Evolutionary conservation across 2,888 invertebrate genomes (phyloP), one percentile per base, ranked within the genome.

Genomic region (Fissipunctia ypsillon): DNA sequence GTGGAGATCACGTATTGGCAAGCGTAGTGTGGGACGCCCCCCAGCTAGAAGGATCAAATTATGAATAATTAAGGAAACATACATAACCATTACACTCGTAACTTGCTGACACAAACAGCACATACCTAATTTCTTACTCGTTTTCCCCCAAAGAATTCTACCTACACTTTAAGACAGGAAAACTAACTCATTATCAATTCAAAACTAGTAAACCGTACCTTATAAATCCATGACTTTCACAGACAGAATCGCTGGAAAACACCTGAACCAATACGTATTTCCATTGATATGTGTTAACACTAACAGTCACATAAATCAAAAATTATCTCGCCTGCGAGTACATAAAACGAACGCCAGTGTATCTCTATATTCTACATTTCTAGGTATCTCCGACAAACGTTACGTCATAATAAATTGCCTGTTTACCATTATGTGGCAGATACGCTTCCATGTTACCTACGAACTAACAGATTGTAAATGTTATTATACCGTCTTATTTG

Each of bases 381-480:
- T 66, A 64, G 70, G 65, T 54, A 50, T 54, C 68, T 43, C 69
- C 69, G 19, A 63, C 73, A 66, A 69, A 83, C 73, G 73, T 80
- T 79, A 73, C 31, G 63, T 70, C 73, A 60, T 79, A 85, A 84
- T 84, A 76, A 79, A 85, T 84, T 81, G 76, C 81, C 85, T 72
- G 66, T 73, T 84, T 81, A 84, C 72, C 84, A 81, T 79, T 79
- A 76, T 61, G 16, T 48, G 68, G 35, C 65, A 83, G 69, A 76
- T 78, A 83, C 50, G 79, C 48, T 63, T 57, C 59, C 45, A 68
- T 52, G 63, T 72, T 73, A 64, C 60, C 74, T 50, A 64, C 60
- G 54, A 78, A 84, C 67, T 64, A 78, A 80, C 57, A 63, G 60
- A 80, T 80, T 77, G 78, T 63, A 69, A 66, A 54, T 69, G 67